phyloP scores from a whole-genome alignment of 2,888 invertebrate species.

The Volucella inanis region DNA sequence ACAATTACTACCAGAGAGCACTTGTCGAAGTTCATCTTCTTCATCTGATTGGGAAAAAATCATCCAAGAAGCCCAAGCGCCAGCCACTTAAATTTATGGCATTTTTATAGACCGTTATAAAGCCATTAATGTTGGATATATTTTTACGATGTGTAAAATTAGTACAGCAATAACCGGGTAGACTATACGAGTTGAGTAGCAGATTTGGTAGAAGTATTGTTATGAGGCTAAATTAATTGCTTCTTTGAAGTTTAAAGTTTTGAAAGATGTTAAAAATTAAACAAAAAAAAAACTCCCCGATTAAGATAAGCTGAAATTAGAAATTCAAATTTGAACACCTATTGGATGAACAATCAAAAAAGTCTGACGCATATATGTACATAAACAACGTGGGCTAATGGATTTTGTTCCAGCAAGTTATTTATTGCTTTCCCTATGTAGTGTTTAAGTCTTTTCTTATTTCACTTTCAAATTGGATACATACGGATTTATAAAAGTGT shows the following conservation, averaged over 20 bases:
- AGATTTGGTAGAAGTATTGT: conserved; percentile 25
- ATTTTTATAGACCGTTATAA: conserved; percentile 75
- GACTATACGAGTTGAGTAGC: background rate
- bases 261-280: too few species aligned
- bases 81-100: conserved; percentile 68
- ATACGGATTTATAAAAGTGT: too few species aligned
- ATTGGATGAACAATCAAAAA: too few species aligned
- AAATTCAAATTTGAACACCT: too few species aligned
- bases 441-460: too few species aligned
- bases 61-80: conserved; percentile 52
- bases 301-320: too few species aligned
- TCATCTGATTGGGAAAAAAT: conserved; percentile 28
- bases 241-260: conserved; percentile 40
- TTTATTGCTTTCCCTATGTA: too few species aligned
- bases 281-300: too few species aligned
- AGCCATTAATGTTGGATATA: conserved; percentile 62
- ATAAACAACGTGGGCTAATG: too few species aligned
- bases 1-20: conserved; percentile 13
- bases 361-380: too few species aligned
- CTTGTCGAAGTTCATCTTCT: conserved; percentile 63
- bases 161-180: conserved; percentile 36
- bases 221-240: background rate
- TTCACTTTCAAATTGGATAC: too few species aligned
- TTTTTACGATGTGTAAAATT: conserved; percentile 75
- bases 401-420: too few species aligned